Base-by-base conservation (phyloP, 2,888 invertebrate species). In the Nymphalis urticae region DNA sequence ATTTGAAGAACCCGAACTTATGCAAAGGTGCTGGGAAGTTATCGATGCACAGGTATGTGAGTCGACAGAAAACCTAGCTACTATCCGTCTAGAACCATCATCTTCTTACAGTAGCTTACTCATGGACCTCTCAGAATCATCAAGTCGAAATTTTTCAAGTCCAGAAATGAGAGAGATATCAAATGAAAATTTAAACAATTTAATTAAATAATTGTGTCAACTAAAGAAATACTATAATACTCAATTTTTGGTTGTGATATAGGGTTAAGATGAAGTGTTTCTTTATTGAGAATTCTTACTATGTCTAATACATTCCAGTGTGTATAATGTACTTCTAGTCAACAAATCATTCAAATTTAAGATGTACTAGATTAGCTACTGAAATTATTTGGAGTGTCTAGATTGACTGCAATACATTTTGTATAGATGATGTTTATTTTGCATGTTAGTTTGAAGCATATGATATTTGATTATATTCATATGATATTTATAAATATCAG, bases 11-110 rank as follows among this genome's bases (percentile, higher is more conserved):
- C 97, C 98, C 69, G 98, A 98, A 85, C 94, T 99, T 78, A 98
- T 98, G 98, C 97, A 98, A 89, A 94, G 98, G 78, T 98, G 98
- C 93, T 98, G 98, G 98, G 98, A 98, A 94, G 98, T 98, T 73
- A 98, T 99, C 85, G 98, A 98, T 92, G 98, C 98, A 66, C 97
- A 97, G 96, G 97, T 97, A 95, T 91, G 92, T 92, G 89, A 89
- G 78, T 90, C 94, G 27, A 88, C 89, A 69, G 92, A 92, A 80
- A 95, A 93, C 82, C 88, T 92, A 79, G 79, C 87, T 51, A 85
- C 86, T 64, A 82, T 90, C 75, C 84, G 86, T 78, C 81, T 91
- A 72, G 86, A 90, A 77, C 85, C 82, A 73, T 89, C 91, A 66
- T 88, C 91, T 48, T 92, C 91, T 19, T 90, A 88, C 80, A 88